Conservation (phyloP, 2,888 invertebrate genomes). For the Drosophila meridionalis region DNA sequence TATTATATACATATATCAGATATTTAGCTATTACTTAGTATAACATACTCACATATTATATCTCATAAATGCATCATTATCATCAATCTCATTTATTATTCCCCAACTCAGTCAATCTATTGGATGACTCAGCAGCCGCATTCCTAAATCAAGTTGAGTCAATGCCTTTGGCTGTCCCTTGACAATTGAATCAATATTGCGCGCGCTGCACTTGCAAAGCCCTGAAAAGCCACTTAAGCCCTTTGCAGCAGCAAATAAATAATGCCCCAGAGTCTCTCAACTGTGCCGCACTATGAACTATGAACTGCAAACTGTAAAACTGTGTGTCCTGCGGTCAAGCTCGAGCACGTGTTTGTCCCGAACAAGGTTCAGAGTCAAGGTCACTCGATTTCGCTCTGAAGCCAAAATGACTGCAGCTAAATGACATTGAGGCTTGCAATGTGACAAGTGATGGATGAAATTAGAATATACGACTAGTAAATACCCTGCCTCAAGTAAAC, state of each 20-base stretch:
- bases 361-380: conserved; percentile 61
- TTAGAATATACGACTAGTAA: background rate
- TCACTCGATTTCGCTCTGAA: conserved; percentile 48
- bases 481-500: background rate
- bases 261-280: conserved; percentile 17
- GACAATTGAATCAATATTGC: conserved; percentile 21
- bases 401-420: conserved; percentile 54
- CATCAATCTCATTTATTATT: background rate
- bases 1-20: too few species aligned
- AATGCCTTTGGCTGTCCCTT: background rate
- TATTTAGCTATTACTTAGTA: background rate
- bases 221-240: conserved; percentile 14
- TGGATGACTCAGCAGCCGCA: background rate
- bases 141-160: background rate
- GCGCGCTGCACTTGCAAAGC: conserved; percentile 15
- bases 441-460: background rate
- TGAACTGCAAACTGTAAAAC: conserved; percentile 2
- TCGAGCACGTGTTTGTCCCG: conserved; percentile 24
- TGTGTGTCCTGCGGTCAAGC: conserved; percentile 37
- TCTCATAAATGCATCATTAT: background rate
- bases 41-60: background rate
- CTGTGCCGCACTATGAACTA: conserved; percentile 6
- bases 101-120: background rate
- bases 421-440: conserved; percentile 3
- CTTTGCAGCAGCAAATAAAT: conserved; percentile 38